Conservation (phyloP, 2,113 vertebrate species). For the Nannospalax galili region DNA sequence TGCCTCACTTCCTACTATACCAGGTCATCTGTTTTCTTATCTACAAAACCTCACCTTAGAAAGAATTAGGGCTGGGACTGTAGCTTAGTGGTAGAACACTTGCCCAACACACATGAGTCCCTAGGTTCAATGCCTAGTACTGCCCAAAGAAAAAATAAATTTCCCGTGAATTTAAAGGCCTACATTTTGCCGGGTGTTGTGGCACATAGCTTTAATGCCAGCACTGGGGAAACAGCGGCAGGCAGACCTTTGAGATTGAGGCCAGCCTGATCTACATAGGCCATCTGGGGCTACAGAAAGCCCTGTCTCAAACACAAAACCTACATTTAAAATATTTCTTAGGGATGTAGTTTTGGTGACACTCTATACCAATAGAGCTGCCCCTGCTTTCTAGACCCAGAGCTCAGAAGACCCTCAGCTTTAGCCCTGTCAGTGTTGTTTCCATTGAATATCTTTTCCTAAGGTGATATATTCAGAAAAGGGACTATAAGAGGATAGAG, state of each 20-base stretch:
- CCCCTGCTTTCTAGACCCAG: neutral
- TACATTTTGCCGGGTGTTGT: neutral
- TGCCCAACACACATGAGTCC: no score
- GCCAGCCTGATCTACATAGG: no score
- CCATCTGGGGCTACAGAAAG: no score
- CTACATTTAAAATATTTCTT: neutral
- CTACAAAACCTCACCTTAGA: neutral
- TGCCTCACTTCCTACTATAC: neutral
- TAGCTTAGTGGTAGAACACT: neutral
- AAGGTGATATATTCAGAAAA: neutral
- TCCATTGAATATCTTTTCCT: neutral
- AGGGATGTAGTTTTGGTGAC: neutral
- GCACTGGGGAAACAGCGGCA: no score
- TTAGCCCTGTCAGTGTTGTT: neutral
- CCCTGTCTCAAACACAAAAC: neutral
- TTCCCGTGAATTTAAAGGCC: neutral
- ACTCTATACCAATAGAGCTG: neutral
- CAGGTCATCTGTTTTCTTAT: neutral
- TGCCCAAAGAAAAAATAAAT: neutral
- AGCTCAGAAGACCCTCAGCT: neutral
- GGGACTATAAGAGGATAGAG: neutral
- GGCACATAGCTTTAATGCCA: no score
- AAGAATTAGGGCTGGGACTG: neutral
- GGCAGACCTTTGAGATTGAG: no score
- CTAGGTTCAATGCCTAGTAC: neutral